Percentiles rank a stretch among this genome's conserved stretches.
Conservation (phyloP, 2,797 vertebrate species). For the Eleutherodactylus coqui region DNA sequence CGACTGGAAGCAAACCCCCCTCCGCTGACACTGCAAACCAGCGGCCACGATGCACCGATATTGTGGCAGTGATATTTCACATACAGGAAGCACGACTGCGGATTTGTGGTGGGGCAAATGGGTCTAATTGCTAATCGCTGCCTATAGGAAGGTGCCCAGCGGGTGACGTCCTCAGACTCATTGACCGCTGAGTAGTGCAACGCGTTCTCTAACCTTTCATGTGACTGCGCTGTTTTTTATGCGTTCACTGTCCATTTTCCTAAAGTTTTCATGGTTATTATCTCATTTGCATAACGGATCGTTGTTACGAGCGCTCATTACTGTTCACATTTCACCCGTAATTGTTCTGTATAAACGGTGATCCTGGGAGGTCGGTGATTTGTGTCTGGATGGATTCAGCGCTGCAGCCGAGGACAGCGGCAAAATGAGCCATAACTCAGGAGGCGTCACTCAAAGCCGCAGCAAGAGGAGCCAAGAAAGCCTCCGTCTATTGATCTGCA, state of each 20-base stretch:
- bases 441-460: background rate
- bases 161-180: background rate
- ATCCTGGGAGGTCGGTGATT: background rate
- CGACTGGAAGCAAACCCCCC: too few species aligned
- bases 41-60: too few species aligned
- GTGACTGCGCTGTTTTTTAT: background rate
- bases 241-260: background rate
- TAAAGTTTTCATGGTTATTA: background rate
- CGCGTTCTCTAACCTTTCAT: background rate
- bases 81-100: too few species aligned
- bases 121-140: too few species aligned
- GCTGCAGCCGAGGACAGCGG: background rate
- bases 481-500: background rate
- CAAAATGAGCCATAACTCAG: constrained; percentile 8
- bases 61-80: too few species aligned
- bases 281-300: background rate
- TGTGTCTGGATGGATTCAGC: background rate
- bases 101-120: background rate
- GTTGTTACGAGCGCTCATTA: background rate
- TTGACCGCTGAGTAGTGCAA: background rate
- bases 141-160: background rate
- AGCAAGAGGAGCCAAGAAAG: background rate
- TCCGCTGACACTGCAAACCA: too few species aligned
- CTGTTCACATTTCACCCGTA: constrained; percentile 16
- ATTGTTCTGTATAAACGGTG: background rate